phyloP scores from a whole-genome alignment of 2,888 invertebrate species.

The Drymonia ruficornis region DNA sequence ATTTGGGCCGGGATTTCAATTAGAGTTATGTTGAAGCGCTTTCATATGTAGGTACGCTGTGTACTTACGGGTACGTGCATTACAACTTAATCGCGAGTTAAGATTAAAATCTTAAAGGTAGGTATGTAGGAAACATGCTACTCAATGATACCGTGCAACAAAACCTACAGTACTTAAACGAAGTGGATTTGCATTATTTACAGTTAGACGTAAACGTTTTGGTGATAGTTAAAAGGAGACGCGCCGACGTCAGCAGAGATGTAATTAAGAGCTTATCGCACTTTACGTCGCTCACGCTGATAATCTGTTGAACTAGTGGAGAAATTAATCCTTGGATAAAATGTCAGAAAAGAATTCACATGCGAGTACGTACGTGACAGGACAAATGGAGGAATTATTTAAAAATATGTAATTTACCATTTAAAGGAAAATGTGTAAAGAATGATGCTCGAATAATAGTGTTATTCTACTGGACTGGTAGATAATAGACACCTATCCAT shows the following conservation, averaged over 20 bases:
- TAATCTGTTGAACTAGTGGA: slow-evolving; percentile 54
- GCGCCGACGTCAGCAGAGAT: slow-evolving; percentile 40
- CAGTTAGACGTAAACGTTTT: slow-evolving; percentile 16
- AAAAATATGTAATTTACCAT: not conserved
- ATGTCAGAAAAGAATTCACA: slow-evolving; percentile 45
- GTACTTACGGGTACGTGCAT: no score
- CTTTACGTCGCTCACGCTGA: slow-evolving; percentile 45
- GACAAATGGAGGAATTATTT: not conserved
- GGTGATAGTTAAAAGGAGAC: slow-evolving; percentile 18
- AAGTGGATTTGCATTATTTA: slow-evolving; percentile 2
- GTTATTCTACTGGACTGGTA: slow-evolving; percentile 18
- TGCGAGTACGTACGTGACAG: not conserved
- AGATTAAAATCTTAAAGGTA: no score
- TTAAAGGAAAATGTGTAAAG: not conserved
- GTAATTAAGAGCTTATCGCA: slow-evolving; percentile 63
- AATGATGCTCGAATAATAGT: not conserved
- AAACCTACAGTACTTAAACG: no score
- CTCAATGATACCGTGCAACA: not conserved
- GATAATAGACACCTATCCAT: slow-evolving; percentile 20
- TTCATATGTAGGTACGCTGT: no score
- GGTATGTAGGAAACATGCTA: no score
- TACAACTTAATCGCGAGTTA: no score
- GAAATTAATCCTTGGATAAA: slow-evolving; percentile 63
- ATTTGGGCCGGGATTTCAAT: no score
- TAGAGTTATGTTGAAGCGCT: no score